Conservation (phyloP, 2,113 vertebrate genomes). For the Apteryx owenii region DNA sequence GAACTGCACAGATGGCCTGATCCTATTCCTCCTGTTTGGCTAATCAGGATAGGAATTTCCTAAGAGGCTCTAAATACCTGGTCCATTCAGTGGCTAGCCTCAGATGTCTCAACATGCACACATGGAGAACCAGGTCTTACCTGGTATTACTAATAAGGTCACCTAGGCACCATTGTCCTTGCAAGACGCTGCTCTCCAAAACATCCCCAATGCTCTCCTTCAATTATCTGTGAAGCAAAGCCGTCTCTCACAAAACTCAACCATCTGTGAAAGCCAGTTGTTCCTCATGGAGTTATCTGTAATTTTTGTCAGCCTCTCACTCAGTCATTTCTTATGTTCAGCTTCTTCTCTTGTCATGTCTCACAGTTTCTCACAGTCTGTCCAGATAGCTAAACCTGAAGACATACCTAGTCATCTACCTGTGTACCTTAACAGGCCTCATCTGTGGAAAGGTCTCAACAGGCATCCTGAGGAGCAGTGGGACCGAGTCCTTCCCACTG, state of each 20-base stretch:
- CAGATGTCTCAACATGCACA: not conserved
- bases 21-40: not conserved
- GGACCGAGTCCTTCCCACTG: accelerated
- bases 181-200: not conserved
- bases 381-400: not conserved
- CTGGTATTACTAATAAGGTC: not conserved
- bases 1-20: not conserved
- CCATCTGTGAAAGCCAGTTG: not conserved
- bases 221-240: not conserved
- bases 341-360: not conserved
- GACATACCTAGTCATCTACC: not conserved
- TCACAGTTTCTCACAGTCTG: not conserved
- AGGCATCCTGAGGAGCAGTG: not conserved
- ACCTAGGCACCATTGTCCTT: not conserved
- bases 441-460: not conserved
- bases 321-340: not conserved
- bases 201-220: not conserved
- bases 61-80: not conserved
- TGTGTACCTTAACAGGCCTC: not conserved
- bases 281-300: not conserved
- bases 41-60: not conserved
- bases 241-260: not conserved
- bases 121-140: not conserved
- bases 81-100: not conserved
- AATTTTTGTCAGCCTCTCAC: not conserved